Conservation (phyloP, 2,113 vertebrate genomes). For the Erythrocebus patas region DNA sequence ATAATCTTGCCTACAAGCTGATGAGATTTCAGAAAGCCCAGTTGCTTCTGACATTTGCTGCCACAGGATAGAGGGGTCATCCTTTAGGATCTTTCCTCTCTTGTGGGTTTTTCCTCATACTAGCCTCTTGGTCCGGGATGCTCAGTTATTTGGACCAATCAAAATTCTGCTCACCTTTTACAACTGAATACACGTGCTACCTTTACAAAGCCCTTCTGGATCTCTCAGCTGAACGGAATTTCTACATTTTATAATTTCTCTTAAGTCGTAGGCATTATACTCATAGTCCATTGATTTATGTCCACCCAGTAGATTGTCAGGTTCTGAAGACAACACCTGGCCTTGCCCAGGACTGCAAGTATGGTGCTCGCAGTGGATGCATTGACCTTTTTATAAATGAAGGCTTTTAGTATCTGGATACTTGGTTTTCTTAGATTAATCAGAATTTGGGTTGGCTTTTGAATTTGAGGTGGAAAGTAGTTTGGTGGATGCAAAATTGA, state of each 20-base stretch:
- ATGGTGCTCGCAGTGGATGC: rapidly evolving
- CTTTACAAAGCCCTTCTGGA: not conserved
- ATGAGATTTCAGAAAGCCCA: not conserved
- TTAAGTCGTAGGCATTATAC: not conserved
- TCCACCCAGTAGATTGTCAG: not conserved
- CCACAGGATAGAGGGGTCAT: not conserved
- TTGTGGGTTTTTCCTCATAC: not conserved
- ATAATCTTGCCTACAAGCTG: not conserved
- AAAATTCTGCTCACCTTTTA: not conserved
- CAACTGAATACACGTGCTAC: not conserved
- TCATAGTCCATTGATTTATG: not conserved
- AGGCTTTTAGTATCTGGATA: not conserved
- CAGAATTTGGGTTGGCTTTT: not conserved
- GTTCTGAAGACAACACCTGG: not conserved
- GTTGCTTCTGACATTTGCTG: not conserved
- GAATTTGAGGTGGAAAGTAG: not conserved
- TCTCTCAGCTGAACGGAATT: not conserved
- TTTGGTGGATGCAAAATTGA: not conserved
- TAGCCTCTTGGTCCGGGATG: not conserved
- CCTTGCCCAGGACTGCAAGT: not conserved
- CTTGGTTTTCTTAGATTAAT: not conserved
- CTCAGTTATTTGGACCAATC: not conserved
- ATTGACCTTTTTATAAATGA: too few species aligned
- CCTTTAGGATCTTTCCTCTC: not conserved
- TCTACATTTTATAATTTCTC: not conserved